Evolutionary conservation across 1,140 invertebrate species (phyloP).

Genomic region (Nephotettix cincticeps): DNA sequence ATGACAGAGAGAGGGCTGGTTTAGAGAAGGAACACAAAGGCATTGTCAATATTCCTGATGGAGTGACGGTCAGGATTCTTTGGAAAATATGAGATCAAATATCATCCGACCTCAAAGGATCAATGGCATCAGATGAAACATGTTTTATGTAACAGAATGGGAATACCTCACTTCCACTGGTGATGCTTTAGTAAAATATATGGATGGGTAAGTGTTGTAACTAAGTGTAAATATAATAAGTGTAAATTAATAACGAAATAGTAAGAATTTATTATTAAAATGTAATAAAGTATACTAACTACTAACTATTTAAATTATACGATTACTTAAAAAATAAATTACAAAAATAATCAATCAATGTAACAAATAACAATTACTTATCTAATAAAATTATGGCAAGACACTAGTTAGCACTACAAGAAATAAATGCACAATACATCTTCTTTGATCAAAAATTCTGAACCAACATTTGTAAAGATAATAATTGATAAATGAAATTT

Average conservation of each 20-base stretch:
- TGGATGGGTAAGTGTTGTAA: not conserved
- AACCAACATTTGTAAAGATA: too few species aligned
- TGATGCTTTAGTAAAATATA: not conserved
- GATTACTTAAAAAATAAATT: not conserved
- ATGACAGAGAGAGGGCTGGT: not conserved
- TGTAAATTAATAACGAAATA: not conserved
- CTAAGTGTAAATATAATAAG: not conserved
- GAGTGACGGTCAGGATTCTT: not conserved
- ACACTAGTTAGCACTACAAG: too few species aligned
- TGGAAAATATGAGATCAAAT: constrained; percentile 21
- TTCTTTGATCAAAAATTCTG: too few species aligned
- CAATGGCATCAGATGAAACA: not conserved
- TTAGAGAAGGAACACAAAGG: not conserved
- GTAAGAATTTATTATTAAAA: not conserved
- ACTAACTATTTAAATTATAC: not conserved
- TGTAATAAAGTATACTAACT: not conserved
- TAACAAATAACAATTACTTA: not conserved
- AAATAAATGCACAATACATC: too few species aligned
- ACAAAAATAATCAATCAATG: not conserved
- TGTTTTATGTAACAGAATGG: constrained; percentile 14
- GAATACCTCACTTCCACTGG: not conserved
- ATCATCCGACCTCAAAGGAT: not conserved
- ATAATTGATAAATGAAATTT: too few species aligned
- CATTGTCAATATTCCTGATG: constrained; percentile 1
- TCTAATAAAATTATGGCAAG: not conserved